A percentile compares a stretch with the other conserved stretches of the same genome.
These are phyloP conservation scores for Opisthocomus hoazin DNA, from an alignment of 2,113 vertebrate genomes.

Conservation along the genomic window DNA sequence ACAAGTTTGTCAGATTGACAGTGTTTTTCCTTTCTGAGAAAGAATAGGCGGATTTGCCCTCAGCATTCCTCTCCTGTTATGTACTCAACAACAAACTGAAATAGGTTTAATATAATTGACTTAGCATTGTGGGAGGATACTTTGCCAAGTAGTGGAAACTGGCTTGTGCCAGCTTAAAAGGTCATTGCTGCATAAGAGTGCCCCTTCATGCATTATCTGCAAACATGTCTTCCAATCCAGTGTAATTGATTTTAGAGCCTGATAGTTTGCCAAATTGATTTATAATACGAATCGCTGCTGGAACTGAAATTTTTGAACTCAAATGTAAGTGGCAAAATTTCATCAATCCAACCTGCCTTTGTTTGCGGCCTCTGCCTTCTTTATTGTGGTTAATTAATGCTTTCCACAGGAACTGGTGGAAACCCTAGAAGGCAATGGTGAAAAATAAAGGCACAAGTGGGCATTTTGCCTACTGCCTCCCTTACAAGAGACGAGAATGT, in stretches of 20 bases:
- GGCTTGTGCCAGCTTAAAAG: conserved; percentile 54
- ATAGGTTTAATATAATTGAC: conserved; percentile 45
- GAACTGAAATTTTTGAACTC: conserved; percentile 22
- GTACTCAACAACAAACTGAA: conserved; percentile 4
- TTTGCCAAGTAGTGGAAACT: conserved; percentile 38
- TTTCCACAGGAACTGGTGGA: not conserved
- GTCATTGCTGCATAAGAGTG: conserved; percentile 25
- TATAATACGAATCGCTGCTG: conserved; percentile 49
- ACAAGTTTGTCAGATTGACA: not conserved
- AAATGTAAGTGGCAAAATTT: conserved; percentile 11
- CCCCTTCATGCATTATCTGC: conserved; percentile 18
- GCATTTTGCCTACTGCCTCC: not conserved
- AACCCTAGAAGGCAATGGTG: not conserved
- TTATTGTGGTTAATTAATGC: not conserved
- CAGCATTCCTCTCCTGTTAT: not conserved
- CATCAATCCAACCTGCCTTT: not conserved
- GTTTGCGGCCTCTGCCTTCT: not conserved
- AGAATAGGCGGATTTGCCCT: not conserved
- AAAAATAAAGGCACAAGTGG: not conserved
- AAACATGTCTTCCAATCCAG: conserved; percentile 42
- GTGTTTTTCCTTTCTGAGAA: conserved; percentile 13
- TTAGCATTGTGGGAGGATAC: conserved; percentile 1
- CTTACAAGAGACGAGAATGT: not conserved
- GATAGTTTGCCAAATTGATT: conserved; percentile 60
- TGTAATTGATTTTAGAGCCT: conserved; percentile 65